Base-by-base conservation (phyloP, 2,888 invertebrate species). In the Limnephilus lunatus region DNA sequence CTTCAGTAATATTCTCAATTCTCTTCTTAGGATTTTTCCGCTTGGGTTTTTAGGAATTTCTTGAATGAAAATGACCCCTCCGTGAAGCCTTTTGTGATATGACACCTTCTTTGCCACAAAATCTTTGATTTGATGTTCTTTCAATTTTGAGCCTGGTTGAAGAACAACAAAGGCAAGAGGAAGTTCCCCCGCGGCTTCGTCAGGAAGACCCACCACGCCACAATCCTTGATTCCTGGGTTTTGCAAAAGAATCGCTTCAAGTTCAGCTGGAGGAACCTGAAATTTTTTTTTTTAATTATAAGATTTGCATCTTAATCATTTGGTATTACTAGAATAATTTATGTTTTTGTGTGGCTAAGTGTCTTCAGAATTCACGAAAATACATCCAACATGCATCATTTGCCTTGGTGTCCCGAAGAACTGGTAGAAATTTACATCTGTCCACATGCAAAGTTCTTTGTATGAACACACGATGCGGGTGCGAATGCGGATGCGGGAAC, bases 241-340 rank as follows among this genome's bases (percentile, higher is more conserved):
- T 81, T 97, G 97, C 90, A 98, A 95, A 82, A 99, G 95, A 89
- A 99, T 94, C 30, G 97, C 97, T 95, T 99, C 99, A 81, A 99
- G 95, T 95, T 99, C 99, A 0, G 98, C 98, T 4, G 99, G 99
- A 0, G 98, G 97, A 81, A 97, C 97, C 97, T 97, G 93, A 39
- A 44, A 12, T n/a, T n/a, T n/a, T n/a, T n/a, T n/a, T 39, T 39
- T 39, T 39, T 9, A 39, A 39, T 39, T 39, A 68, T 25, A 68
- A 68, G 25, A 5, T 5, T 19, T 25, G 19, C 0, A 4, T 19
- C 53, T 15, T 19, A 53, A 53, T 5, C 15, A 19, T 53, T 48
- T 2, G 48, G 1, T 48, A 3, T 19, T 0, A 19, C 53, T 2
- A 53, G 53, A 53, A 53, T 19, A 15, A 53, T 53, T 53, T 19